These are phyloP conservation scores for Amniataba percoides DNA, from an alignment of 2,797 vertebrate genomes.

Conservation along the genomic window DNA sequence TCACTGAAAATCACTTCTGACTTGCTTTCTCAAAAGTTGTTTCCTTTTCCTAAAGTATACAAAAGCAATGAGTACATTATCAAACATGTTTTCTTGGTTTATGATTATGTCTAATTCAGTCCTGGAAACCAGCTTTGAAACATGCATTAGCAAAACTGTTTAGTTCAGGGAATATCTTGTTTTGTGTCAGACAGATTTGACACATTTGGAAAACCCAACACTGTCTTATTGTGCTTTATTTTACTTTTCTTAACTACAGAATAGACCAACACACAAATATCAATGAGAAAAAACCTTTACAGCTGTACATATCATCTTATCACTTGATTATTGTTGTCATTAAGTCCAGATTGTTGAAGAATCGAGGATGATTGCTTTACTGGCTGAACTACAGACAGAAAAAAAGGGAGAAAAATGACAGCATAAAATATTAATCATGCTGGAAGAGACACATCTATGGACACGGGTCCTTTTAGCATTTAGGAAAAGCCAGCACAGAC, in stretches of 20 bases:
- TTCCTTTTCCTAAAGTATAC: not conserved
- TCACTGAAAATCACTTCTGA: not conserved
- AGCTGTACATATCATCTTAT: not conserved
- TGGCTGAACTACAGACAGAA: not conserved
- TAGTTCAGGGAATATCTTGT: not conserved
- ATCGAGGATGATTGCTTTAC: not conserved
- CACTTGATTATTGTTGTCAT: not conserved
- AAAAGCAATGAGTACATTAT: not conserved
- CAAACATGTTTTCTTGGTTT: not conserved
- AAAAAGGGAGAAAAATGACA: not conserved
- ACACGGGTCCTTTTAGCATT: slow-evolving; percentile 13
- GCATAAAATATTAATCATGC: slow-evolving; percentile 14
- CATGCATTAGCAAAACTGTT: not conserved
- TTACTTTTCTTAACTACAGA: too few relatives aligned
- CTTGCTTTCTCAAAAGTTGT: not conserved
- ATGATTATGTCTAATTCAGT: not conserved
- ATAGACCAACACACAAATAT: not conserved
- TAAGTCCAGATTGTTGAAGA: not conserved
- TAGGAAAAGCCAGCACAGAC: not conserved
- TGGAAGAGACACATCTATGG: slow-evolving; percentile 1
- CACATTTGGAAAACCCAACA: not conserved
- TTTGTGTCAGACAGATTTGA: not conserved
- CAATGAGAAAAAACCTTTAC: not conserved
- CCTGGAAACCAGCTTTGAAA: not conserved
- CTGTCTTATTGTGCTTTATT: not conserved